Evolutionary conservation across 2,888 invertebrate species (phyloP).

Genomic region (Scaeva pyrastri): DNA sequence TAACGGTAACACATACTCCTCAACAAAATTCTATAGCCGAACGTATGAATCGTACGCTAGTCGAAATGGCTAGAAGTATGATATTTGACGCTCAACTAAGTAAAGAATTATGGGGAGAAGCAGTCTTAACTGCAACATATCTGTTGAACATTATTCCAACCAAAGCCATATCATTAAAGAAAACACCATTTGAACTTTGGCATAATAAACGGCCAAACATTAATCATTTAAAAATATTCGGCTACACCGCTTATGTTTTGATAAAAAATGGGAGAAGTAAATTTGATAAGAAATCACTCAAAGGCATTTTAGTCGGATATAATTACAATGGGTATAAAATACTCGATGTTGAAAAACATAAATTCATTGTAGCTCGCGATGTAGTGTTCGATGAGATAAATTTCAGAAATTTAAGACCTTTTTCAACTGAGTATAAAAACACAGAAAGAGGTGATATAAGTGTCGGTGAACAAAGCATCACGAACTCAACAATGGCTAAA

Average conservation of each 20-base stretch:
- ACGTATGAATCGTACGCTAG: constrained; percentile 21
- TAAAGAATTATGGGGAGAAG: constrained; percentile 25
- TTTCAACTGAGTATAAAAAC: neutral
- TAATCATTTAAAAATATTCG: constrained; percentile 7
- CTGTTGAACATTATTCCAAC: constrained; percentile 15
- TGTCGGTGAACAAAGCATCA: neutral
- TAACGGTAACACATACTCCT: no score
- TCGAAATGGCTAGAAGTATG: constrained; percentile 37
- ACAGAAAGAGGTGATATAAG: neutral
- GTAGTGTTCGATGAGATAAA: constrained; percentile 80
- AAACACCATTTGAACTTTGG: neutral
- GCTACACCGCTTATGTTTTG: constrained; percentile 4
- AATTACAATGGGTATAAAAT: constrained; percentile 79
- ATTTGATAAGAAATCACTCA: constrained; percentile 2
- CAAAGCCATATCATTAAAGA: constrained; percentile 8
- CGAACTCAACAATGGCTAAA: neutral
- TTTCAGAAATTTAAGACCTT: constrained; percentile 11
- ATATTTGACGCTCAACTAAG: constrained; percentile 28
- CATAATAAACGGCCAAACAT: constrained; percentile 5
- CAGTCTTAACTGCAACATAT: constrained; percentile 21
- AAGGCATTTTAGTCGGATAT: constrained; percentile 46
- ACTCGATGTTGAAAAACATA: constrained; percentile 78
- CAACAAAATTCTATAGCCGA: constrained; percentile 16
- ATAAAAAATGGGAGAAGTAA: constrained; percentile 8
- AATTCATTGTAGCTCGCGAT: constrained; percentile 79